phyloP scores from a whole-genome alignment of 2,888 invertebrate species.

The Drosophila merina region DNA sequence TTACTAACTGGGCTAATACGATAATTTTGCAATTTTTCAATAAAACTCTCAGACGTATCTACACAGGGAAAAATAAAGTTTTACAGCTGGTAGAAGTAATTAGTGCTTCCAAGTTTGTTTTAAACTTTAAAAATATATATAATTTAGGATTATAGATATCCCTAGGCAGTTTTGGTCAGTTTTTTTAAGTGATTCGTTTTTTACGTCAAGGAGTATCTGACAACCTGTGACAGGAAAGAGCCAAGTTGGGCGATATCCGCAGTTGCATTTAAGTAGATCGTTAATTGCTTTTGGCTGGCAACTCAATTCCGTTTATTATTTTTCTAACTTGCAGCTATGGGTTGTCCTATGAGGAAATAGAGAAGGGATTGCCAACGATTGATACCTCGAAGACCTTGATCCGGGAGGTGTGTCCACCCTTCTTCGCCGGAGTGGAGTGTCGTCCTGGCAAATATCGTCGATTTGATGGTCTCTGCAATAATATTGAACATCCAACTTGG shows the following conservation, averaged over 20 bases:
- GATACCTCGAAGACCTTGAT: conserved; percentile 95
- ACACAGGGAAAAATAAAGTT: conserved; percentile 2
- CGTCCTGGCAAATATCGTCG: conserved; percentile 94
- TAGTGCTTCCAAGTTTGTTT: too few species aligned
- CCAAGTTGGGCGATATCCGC: conserved; percentile 54
- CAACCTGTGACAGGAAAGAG: conserved; percentile 55
- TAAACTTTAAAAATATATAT: neutral
- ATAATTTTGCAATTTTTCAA: conserved; percentile 70
- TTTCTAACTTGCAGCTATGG: conserved; percentile 88
- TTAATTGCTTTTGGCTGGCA: conserved; percentile 34
- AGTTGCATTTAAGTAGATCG: conserved; percentile 14
- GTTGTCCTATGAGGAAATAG: conserved; percentile 92
- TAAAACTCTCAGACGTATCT: conserved; percentile 34
- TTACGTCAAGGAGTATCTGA: conserved; percentile 22
- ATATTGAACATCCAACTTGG: conserved; percentile 95
- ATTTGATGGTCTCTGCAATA: conserved; percentile 94
- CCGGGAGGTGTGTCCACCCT: conserved; percentile 94
- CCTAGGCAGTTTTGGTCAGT: neutral
- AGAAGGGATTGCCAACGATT: conserved; percentile 93
- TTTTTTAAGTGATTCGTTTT: neutral
- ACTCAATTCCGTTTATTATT: conserved; percentile 15
- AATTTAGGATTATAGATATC: neutral
- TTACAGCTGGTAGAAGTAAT: neutral
- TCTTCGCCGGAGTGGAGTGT: conserved; percentile 94
- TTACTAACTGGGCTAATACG: conserved; percentile 64